Evolutionary conservation across 2,888 invertebrate species (phyloP).

Genomic region (Polia nebulosa): DNA sequence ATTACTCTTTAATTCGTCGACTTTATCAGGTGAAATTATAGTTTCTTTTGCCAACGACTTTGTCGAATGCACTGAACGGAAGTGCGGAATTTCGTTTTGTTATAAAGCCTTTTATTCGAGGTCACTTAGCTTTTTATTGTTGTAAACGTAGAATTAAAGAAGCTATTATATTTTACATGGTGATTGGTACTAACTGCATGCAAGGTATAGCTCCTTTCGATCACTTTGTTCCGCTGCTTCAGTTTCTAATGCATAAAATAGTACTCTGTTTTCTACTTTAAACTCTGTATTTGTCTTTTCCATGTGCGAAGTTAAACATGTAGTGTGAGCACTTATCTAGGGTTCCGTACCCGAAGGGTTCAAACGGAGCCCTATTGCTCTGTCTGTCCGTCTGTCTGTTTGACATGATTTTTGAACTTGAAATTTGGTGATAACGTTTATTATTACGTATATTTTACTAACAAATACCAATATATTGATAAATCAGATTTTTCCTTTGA

Average conservation of each 20-base stretch:
- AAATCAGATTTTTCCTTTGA: no score
- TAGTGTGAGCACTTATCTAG: no score
- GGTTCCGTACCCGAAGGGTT: no score
- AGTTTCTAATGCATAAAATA: constrained; percentile 28
- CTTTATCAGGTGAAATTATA: constrained; percentile 58
- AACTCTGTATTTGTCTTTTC: no score
- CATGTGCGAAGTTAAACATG: no score
- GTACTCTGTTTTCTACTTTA: neutral
- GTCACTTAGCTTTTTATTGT: constrained; percentile 22
- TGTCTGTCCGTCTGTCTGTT: no score
- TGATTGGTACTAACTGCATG: constrained; percentile 8
- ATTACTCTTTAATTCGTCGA: constrained; percentile 60
- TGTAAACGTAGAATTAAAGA: constrained; percentile 9
- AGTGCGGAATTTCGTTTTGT: constrained; percentile 22
- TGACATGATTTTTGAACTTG: no score
- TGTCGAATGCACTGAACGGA: constrained; percentile 23
- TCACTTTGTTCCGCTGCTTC: neutral
- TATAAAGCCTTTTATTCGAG: constrained; percentile 19
- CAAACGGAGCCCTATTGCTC: no score
- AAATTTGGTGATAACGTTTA: no score
- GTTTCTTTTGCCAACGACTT: constrained; percentile 55
- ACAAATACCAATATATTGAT: no score
- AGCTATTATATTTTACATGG: constrained; percentile 17
- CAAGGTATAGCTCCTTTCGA: neutral
- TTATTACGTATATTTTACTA: no score